Evolutionary conservation across 2,113 vertebrate genomes (phyloP), one percentile per base, ranked within the genome.

Genomic region (Catharus bicknelli): DNA sequence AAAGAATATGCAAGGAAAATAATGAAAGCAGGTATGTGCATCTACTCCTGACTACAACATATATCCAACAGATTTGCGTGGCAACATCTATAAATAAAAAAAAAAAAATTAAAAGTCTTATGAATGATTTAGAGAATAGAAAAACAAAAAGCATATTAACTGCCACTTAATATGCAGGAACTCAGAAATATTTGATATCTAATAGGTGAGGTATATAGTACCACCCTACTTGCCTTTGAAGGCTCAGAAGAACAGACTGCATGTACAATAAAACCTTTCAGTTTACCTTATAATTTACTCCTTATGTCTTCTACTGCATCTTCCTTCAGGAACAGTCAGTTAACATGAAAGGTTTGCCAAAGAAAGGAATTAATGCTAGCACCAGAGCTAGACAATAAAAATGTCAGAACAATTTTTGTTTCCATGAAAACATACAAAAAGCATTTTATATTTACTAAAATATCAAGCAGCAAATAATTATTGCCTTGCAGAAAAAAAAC

Each of bases 311-410:
- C 27, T 90, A 80, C 9, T 36, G 16, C 43, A 84, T 81, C 40
- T 64, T 92, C 54, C 50, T 73, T 94, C 83, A 87, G 34, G 26
- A 87, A 80, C 7, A 84, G 78, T n/a, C 73, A 92, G 63, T 68
- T 77, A 80, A 87, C 16, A 77, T 63, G 43, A 63, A 81, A 92
- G 14, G 11, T 67, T 69, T 81, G 64, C 29, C 58, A 86, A 90
- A 87, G 40, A 90, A 92, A 87, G 22, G 25, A 81, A 92, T 42
- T 81, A 94, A 78, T 53, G 38, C 13, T 90, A 51, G 30, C 11
- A 81, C 1, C 17, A 92, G 63, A 78, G 48, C 16, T 36, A 74
- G 80, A 70, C 36, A 38, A 76, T 68, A 73, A 34, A 29, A 36
- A 12, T 2, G 18, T 13, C 55, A 79, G 57, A 90, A 67, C 32